Percentiles rank a stretch among this genome's conserved stretches.
Evolutionary conservation across 2,888 invertebrate species (phyloP).

Genomic region (Pemphredon lugubris): DNA sequence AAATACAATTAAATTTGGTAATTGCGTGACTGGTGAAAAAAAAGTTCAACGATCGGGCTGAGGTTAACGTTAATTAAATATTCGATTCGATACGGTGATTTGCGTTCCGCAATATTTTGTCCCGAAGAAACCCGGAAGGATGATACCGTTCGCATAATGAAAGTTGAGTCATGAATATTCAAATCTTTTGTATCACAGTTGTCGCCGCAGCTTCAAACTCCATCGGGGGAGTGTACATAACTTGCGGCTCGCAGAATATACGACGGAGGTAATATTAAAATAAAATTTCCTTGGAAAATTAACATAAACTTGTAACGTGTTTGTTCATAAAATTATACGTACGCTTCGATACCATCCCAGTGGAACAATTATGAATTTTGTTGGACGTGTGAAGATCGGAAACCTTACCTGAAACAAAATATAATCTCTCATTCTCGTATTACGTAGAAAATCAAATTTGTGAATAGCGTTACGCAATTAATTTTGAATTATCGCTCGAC

Average conservation of each 20-base stretch:
- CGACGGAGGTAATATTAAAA: no score
- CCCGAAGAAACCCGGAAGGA: constrained; percentile 40
- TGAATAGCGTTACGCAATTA: no score
- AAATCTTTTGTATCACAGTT: constrained; percentile 51
- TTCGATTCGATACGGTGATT: constrained; percentile 33
- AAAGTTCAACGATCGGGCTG: not conserved
- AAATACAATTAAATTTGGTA: no score
- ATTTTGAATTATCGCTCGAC: no score
- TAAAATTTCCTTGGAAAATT: no score
- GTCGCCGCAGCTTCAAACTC: not conserved
- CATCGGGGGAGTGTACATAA: not conserved
- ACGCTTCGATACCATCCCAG: no score
- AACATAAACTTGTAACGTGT: not conserved
- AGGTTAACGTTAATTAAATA: not conserved
- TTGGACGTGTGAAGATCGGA: no score
- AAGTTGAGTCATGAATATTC: constrained; percentile 52
- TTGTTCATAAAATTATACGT: not conserved
- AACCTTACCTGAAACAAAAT: constrained; percentile 55
- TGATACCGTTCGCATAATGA: constrained; percentile 32
- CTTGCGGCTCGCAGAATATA: not conserved
- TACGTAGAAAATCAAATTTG: no score
- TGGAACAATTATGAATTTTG: no score
- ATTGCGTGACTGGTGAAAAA: not conserved
- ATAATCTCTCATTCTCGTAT: no score
- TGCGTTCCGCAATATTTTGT: constrained; percentile 41